phyloP scores from a whole-genome alignment of 2,797 vertebrate genomes.

The Kryptolebias ocellatus region DNA sequence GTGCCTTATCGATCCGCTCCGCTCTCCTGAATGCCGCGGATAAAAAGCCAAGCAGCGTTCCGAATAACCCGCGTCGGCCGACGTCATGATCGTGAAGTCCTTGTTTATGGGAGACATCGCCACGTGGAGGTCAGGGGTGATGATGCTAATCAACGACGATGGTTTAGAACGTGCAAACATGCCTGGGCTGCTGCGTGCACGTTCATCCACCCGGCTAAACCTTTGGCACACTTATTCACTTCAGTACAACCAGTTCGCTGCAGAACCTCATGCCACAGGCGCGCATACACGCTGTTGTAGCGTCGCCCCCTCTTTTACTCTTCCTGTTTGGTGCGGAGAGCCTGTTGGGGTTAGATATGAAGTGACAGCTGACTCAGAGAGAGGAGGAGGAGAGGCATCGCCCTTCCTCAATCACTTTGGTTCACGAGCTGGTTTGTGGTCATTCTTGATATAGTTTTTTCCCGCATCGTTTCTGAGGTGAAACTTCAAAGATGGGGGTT shows the following conservation, averaged over 20 bases:
- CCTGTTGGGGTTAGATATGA: conserved; percentile 52
- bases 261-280: conserved; percentile 24
- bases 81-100: conserved; percentile 14
- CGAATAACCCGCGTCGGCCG: conserved; percentile 7
- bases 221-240: background rate
- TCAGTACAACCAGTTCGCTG: conserved; percentile 14
- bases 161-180: background rate
- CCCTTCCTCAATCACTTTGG: background rate
- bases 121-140: background rate
- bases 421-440: conserved; percentile 17
- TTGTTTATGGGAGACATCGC: background rate
- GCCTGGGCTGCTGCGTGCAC: background rate
- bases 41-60: background rate
- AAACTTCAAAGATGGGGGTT: background rate
- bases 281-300: background rate
- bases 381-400: conserved; percentile 34
- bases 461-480: background rate
- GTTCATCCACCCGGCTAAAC: background rate
- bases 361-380: conserved; percentile 56
- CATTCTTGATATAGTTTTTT: background rate
- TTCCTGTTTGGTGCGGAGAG: conserved; percentile 33
- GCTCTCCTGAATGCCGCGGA: conserved; percentile 7
- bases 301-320: conserved; percentile 21
- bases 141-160: background rate
- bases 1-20: conserved; percentile 38